Percentiles rank a stretch among this genome's conserved stretches.
Conservation (phyloP, 2,888 invertebrate species). For the Stomorhina lunata region DNA sequence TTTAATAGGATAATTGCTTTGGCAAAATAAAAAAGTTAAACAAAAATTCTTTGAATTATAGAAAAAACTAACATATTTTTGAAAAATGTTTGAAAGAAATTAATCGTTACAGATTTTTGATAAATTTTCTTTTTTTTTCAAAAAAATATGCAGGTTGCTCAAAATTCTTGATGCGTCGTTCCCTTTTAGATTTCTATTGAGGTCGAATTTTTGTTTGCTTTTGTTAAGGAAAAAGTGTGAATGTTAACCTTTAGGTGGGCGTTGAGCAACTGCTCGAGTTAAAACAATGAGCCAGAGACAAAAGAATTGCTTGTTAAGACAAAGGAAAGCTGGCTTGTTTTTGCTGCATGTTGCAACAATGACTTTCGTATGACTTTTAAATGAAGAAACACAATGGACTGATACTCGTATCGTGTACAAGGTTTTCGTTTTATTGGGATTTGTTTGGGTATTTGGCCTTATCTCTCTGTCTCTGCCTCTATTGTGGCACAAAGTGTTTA, state of each 20-base stretch:
- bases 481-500: constrained; percentile 34
- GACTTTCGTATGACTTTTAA: constrained; percentile 7
- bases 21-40: background rate
- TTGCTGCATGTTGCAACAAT: background rate
- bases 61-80: constrained; percentile 36
- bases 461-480: background rate
- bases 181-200: background rate
- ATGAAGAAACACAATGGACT: too few relatives aligned
- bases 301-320: constrained; percentile 49
- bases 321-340: constrained; percentile 40
- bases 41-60: constrained; percentile 1
- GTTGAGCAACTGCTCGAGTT: constrained; percentile 52
- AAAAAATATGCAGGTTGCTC: constrained; percentile 18
- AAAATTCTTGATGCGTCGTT: background rate
- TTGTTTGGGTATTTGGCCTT: constrained; percentile 12
- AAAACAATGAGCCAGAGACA: constrained; percentile 48
- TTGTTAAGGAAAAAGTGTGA: constrained; percentile 58
- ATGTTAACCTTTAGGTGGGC: constrained; percentile 53
- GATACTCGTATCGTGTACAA: constrained; percentile 12
- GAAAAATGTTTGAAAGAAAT: constrained; percentile 6
- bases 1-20: constrained; percentile 54
- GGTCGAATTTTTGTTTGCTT: constrained; percentile 1
- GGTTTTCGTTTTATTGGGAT: background rate
- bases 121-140: constrained; percentile 7
- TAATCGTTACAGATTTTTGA: constrained; percentile 40